Conservation (phyloP, 2,113 vertebrate genomes). For the Thalassarche chlororhynchos region DNA sequence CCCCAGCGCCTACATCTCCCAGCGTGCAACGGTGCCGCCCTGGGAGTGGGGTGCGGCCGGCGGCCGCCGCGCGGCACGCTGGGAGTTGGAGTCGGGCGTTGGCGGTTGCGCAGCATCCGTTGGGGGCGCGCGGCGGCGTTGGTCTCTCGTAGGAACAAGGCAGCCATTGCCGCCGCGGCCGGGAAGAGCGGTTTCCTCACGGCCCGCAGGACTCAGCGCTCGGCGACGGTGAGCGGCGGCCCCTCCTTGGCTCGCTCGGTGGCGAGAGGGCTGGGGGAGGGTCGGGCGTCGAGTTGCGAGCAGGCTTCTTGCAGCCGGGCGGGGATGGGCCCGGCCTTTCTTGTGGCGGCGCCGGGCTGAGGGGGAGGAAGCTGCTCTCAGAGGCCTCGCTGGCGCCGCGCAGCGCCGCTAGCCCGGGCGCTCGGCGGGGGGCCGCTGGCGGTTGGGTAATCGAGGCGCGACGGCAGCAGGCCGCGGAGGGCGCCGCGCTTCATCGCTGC, state of each 20-base stretch:
- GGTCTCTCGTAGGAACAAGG: neutral
- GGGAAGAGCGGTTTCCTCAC: neutral
- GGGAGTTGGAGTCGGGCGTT: neutral
- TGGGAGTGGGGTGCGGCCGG: neutral
- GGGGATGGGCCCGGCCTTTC: neutral
- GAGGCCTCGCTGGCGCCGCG: neutral
- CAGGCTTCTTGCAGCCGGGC: neutral
- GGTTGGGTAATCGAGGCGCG: neutral
- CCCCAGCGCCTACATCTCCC: neutral
- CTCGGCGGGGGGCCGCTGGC: neutral
- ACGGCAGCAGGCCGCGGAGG: neutral
- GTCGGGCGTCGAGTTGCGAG: neutral
- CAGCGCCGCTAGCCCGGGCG: neutral
- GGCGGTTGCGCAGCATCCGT: neutral
- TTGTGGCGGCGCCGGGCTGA: neutral
- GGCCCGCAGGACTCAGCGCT: neutral
- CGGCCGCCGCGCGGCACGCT: neutral
- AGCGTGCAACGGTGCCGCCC: neutral
- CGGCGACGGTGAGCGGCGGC: neutral
- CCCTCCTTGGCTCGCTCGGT: neutral
- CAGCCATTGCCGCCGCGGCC: constrained; percentile 40
- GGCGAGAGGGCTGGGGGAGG: neutral
- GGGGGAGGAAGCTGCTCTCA: neutral
- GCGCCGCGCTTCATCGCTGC: neutral
- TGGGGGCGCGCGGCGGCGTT: neutral